phyloP scores from a whole-genome alignment of 2,888 invertebrate genomes.

The Papilio protenor region DNA sequence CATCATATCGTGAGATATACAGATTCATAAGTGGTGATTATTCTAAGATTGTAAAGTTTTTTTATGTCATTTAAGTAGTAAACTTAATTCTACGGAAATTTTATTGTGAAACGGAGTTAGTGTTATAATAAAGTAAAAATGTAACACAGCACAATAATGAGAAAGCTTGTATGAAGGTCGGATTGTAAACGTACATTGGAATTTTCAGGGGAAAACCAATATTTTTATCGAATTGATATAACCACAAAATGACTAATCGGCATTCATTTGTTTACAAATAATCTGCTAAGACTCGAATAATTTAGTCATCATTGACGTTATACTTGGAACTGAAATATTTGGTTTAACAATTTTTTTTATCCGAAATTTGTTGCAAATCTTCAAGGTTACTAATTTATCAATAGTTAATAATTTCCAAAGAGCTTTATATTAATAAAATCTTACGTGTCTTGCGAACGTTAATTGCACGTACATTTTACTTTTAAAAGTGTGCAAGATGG shows the following conservation, averaged over 20 bases:
- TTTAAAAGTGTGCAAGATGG: neutral
- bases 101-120: slow-evolving; percentile 29
- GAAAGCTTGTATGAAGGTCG: neutral
- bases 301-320: neutral
- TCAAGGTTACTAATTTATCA: neutral
- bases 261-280: neutral
- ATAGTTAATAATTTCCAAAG: neutral
- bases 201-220: neutral
- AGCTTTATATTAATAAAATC: neutral
- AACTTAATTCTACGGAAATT: neutral
- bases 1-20: slow-evolving; percentile 40
- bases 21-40: slow-evolving; percentile 36
- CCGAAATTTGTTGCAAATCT: neutral
- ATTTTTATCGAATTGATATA: neutral
- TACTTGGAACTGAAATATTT: slow-evolving; percentile 9
- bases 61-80: slow-evolving; percentile 8
- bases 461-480: neutral
- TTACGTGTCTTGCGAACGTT: neutral
- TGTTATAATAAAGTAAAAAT: slow-evolving; percentile 1
- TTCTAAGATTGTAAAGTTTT: slow-evolving; percentile 30
- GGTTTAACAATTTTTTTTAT: neutral
- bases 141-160: neutral
- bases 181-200: neutral
- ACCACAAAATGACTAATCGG: neutral
- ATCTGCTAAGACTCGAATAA: neutral